A percentile compares a stretch with the other conserved stretches of the same genome.
Evolutionary conservation across 23 tunicate genomes (phyloP).

Genomic region (Trididemnum clinides): DNA sequence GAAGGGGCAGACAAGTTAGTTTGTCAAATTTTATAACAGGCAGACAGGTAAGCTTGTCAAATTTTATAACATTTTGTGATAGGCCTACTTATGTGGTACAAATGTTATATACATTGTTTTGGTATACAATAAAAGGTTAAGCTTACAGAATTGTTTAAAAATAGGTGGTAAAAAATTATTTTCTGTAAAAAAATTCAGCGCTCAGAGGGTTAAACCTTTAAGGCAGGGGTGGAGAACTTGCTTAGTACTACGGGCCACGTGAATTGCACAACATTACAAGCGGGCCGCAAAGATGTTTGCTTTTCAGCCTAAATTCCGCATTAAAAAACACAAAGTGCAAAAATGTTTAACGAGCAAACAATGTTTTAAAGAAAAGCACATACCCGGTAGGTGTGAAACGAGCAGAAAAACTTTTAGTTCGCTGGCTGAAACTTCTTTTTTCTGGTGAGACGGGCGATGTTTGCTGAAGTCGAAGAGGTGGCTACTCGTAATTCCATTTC

Average conservation of each 20-base stretch:
- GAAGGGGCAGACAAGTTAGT: no score
- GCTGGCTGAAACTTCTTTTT: constrained; percentile 26
- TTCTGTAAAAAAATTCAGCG: not conserved
- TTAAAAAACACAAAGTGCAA: constrained; percentile 3
- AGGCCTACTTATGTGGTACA: not conserved
- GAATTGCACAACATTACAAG: constrained; percentile 20
- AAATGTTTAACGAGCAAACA: not conserved
- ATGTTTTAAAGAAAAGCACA: no score
- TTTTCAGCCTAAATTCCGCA: not conserved
- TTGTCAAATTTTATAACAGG: no score
- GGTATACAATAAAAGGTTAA: no score
- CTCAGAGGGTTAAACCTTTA: not conserved
- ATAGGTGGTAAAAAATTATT: not conserved
- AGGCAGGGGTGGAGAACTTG: not conserved
- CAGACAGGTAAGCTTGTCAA: no score
- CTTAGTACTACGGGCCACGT: constrained; percentile 29
- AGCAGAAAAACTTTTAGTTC: not conserved
- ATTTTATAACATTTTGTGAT: not conserved
- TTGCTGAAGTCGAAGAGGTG: constrained; percentile 40
- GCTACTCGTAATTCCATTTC: no score
- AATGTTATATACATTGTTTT: not conserved
- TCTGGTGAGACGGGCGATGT: constrained; percentile 19
- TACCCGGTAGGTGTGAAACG: no score
- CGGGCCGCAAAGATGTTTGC: constrained; percentile 12
- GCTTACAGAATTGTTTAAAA: no score